Evolutionary conservation across 2,113 vertebrate genomes (phyloP).

Genomic region (Aplodontia rufa): DNA sequence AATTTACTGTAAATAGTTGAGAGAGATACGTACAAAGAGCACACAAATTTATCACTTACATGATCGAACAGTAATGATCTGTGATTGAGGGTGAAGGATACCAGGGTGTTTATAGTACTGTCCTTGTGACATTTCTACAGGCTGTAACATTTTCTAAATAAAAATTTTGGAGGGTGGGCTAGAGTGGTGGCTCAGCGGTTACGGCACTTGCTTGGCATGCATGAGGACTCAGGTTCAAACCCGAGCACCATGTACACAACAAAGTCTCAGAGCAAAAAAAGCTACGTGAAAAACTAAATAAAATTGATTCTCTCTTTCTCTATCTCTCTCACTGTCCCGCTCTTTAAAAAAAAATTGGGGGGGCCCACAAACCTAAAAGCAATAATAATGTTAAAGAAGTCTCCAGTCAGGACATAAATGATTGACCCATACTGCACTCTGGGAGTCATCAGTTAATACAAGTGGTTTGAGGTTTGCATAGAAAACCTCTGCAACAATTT

Average conservation of each 20-base stretch:
- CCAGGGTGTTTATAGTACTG: neutral
- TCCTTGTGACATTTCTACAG: neutral
- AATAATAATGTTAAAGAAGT: neutral
- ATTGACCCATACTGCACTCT: fast-evolving
- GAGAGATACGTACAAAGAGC: neutral
- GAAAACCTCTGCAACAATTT: neutral
- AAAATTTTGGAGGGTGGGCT: neutral
- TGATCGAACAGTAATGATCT: neutral
- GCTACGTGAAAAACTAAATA: too few relatives aligned
- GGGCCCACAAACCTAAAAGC: constrained; percentile 19
- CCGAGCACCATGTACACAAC: too few relatives aligned
- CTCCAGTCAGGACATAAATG: neutral
- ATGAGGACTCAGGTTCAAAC: too few relatives aligned
- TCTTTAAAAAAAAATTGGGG: too few relatives aligned
- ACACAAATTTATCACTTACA: neutral
- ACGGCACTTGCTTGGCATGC: too few relatives aligned
- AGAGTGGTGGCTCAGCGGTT: too few relatives aligned
- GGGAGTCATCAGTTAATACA: neutral
- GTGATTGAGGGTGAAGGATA: neutral
- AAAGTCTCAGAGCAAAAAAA: too few relatives aligned
- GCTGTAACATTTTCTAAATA: constrained; percentile 5
- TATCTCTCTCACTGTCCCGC: too few relatives aligned
- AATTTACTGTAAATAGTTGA: neutral
- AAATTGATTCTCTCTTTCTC: too few relatives aligned
- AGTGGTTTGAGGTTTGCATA: neutral